These are phyloP conservation scores for Hypolimnas misippus DNA, from an alignment of 2,888 invertebrate genomes.

Conservation along the genomic window DNA sequence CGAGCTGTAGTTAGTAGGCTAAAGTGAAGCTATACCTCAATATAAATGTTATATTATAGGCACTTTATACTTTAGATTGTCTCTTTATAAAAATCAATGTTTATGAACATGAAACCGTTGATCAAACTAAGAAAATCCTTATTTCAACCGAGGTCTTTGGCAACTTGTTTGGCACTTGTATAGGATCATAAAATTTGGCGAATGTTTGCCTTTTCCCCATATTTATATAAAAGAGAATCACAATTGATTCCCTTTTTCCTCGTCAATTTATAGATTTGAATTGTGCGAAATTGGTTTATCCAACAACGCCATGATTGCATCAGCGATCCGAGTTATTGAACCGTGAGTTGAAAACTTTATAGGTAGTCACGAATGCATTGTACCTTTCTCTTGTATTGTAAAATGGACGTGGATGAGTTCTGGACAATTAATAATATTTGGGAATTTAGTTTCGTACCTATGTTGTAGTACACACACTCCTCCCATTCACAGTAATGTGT, in stretches of 20 bases:
- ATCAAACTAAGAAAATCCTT: background rate
- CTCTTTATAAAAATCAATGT: no score
- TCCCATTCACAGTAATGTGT: background rate
- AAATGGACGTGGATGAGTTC: constrained; percentile 23
- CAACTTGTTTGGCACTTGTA: background rate
- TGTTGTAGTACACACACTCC: background rate
- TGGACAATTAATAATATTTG: constrained; percentile 14
- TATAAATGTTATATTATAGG: no score
- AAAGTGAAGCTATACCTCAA: no score
- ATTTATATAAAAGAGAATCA: constrained; percentile 52
- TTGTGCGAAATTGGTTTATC: constrained; percentile 64
- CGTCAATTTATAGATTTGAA: constrained; percentile 61
- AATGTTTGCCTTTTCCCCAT: constrained; percentile 33
- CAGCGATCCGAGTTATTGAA: constrained; percentile 61
- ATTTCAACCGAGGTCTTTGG: background rate
- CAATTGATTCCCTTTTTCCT: constrained; percentile 54
- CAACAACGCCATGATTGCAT: constrained; percentile 62
- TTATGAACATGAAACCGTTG: no score
- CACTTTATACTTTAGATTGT: no score
- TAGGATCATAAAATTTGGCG: constrained; percentile 9
- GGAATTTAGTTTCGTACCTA: no score
- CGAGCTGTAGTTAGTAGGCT: no score
- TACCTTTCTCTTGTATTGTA: constrained; percentile 32
- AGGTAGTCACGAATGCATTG: constrained; percentile 40
- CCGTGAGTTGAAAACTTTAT: constrained; percentile 58